Percentiles rank a stretch among this genome's conserved stretches.
Evolutionary conservation across 2,797 vertebrate genomes (phyloP).

Genomic region (Neoniphon sammara): DNA sequence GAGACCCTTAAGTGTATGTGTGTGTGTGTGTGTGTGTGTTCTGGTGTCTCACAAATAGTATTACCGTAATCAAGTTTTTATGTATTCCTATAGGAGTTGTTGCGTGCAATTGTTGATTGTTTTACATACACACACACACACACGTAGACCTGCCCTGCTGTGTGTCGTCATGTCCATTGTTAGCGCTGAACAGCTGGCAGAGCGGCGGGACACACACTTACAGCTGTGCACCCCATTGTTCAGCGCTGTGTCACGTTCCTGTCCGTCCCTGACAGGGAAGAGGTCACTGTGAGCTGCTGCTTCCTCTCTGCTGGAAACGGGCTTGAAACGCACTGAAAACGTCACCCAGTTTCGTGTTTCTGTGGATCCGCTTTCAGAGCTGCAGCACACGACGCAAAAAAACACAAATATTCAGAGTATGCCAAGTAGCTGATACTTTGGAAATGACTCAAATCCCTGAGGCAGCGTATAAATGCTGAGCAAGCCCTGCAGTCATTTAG

Average conservation of each 20-base stretch:
- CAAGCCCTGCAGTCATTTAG: too few species aligned
- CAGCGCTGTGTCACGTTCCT: constrained; percentile 8
- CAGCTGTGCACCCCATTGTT: constrained; percentile 35
- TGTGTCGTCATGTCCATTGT: constrained; percentile 33
- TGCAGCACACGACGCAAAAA: not conserved
- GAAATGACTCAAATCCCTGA: too few species aligned
- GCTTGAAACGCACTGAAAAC: constrained; percentile 19
- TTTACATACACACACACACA: too few species aligned
- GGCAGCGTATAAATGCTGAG: too few species aligned
- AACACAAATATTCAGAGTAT: too few species aligned
- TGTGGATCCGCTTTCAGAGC: not conserved
- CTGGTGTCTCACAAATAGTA: not conserved
- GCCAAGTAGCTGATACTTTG: too few species aligned
- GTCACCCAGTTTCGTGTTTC: constrained; percentile 15
- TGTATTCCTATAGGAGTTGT: not conserved
- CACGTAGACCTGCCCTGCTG: too few species aligned
- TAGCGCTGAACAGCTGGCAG: constrained; percentile 23
- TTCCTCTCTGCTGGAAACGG: constrained; percentile 41
- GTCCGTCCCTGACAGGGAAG: constrained; percentile 55
- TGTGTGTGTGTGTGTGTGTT: too few species aligned
- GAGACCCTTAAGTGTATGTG: too few species aligned
- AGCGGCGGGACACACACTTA: constrained; percentile 3
- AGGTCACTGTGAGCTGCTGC: constrained; percentile 58
- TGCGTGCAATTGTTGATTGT: not conserved
- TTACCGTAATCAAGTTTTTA: not conserved